Evolutionary conservation across 2,113 vertebrate genomes (phyloP), one percentile per base, ranked within the genome.

Genomic region (Podilymbus podiceps): DNA sequence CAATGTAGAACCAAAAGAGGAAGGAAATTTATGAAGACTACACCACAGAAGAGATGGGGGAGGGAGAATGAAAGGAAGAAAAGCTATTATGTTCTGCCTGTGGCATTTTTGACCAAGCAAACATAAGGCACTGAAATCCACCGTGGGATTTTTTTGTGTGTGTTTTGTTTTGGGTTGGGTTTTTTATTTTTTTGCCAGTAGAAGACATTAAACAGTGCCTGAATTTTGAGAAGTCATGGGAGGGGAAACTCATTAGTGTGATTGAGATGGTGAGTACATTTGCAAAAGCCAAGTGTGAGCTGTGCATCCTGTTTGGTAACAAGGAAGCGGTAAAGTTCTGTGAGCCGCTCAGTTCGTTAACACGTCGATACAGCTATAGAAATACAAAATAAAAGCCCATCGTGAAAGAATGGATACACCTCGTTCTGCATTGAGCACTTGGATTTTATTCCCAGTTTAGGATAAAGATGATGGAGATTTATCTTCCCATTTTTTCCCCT

Each of bases 231-330:
- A 80, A 74, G 59, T 46, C 18, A 7, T 40, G 79, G 40, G 83
- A 74, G 35, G 58, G 86, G 88, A 91, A 95, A 17, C 55, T 90
- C 6, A 17, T 81, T 72, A 15, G 60, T 23, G 55, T n/a, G 38
- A n/a, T 47, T 28, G 89, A 78, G 63, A 33, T 50, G 80, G 68
- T 19, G n/a, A 84, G 50, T 52, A 21, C 23, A 9, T 83, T 95
- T 94, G 77, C 85, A 94, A 85, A 86, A 85, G 22, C 40, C 3
- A 73, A 55, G 76, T 14, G 28, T 67, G 75, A 93, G 89, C 88
- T 90, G 92, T 92, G 97, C 98, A 98, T 99, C 99, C 99, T 99
- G 98, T 99, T 98, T 98, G 94, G 97, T 97, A 98, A 98, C 77
- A 40, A 98, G 99, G 98, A 99, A 99, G 98, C 96, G 71, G 94